Evolutionary conservation across 2,113 vertebrate species (phyloP).

Genomic region (Indri indri): DNA sequence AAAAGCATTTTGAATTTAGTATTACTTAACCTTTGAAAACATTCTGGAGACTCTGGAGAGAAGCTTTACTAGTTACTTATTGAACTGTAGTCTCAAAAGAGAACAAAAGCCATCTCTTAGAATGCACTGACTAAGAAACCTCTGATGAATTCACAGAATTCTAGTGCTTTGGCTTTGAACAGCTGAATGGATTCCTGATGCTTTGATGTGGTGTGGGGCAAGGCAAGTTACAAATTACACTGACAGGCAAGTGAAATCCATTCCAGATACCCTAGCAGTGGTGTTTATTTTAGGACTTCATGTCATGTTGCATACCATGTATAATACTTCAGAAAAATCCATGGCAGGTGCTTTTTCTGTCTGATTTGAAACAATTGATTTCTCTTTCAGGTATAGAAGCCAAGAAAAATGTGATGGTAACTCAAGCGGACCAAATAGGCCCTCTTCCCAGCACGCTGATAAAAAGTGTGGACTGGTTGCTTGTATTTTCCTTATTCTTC

Average conservation of each 20-base stretch:
- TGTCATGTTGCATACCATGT: neutral
- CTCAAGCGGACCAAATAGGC: conserved; percentile 87
- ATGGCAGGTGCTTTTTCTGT: neutral
- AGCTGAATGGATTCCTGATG: conserved; percentile 6
- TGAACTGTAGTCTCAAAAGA: conserved; percentile 33
- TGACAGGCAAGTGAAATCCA: conserved; percentile 37
- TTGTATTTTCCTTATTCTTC: conserved; percentile 96
- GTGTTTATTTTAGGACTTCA: conserved; percentile 25
- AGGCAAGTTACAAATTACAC: conserved; percentile 41
- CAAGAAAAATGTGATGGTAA: conserved; percentile 85
- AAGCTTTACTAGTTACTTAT: conserved; percentile 24
- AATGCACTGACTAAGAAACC: neutral
- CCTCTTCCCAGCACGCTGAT: conserved; percentile 90
- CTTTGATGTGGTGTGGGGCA: conserved; percentile 54
- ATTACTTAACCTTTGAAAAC: neutral
- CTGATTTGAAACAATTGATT: conserved; percentile 45
- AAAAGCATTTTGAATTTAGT: conserved; percentile 35
- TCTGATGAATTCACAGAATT: neutral
- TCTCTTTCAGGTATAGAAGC: conserved; percentile 91
- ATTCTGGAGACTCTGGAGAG: neutral
- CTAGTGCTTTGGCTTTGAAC: conserved; percentile 51
- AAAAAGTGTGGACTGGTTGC: conserved; percentile 95
- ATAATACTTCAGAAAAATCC: conserved; percentile 5
- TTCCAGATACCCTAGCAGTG: neutral
- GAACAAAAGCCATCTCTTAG: conserved; percentile 6